Conservation (phyloP, 2,888 invertebrate species). For the Mamestra brassicae region DNA sequence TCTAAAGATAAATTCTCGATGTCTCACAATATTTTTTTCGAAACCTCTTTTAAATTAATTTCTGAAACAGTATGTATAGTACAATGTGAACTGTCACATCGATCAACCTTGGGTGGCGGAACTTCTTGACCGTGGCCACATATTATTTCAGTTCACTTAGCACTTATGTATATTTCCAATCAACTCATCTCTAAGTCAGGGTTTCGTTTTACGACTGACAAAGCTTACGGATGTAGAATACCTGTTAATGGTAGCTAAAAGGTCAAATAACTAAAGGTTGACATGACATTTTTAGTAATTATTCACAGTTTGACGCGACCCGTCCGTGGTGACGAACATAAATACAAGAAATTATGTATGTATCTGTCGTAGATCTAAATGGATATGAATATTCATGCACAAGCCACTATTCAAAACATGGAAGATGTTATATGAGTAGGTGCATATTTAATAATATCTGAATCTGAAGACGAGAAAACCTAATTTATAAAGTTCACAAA, state of each 20-base stretch:
- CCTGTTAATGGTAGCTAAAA: constrained; percentile 56
- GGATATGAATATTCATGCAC: constrained; percentile 51
- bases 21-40: constrained; percentile 6
- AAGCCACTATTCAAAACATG: constrained; percentile 4
- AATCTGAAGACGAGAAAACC: background rate
- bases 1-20: constrained; percentile 9
- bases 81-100: constrained; percentile 16
- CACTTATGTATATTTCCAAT: constrained; percentile 52
- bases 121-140: constrained; percentile 40
- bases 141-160: constrained; percentile 66
- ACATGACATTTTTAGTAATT: constrained; percentile 57
- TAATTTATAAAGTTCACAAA: constrained; percentile 36
- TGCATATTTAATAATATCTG: constrained; percentile 19
- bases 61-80: background rate
- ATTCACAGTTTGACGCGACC: constrained; percentile 37
- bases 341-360: constrained; percentile 33
- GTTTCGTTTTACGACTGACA: constrained; percentile 47
- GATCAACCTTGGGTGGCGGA: constrained; percentile 49
- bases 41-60: background rate
- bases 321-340: constrained; percentile 20
- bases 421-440: constrained; percentile 4
- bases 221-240: constrained; percentile 62
- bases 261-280: constrained; percentile 60
- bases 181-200: constrained; percentile 61
- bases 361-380: constrained; percentile 50